Evolutionary conservation across 2,888 invertebrate genomes (phyloP).

Genomic region (Augochlorella aurata): DNA sequence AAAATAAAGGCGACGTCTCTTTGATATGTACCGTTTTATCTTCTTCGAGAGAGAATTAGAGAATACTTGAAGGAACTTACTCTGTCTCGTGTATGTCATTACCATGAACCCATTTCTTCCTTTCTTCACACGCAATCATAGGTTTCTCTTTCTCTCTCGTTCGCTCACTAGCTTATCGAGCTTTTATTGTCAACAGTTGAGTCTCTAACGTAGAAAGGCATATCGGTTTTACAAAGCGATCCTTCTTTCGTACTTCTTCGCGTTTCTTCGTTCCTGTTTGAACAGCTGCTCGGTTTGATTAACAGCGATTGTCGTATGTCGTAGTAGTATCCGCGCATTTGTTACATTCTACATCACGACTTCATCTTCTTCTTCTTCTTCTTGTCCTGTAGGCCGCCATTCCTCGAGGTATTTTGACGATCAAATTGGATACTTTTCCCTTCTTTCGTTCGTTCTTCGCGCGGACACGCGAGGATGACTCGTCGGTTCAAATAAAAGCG

Average conservation of each 20-base stretch:
- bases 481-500: slow-evolving; percentile 27
- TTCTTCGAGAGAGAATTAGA: slow-evolving; percentile 62
- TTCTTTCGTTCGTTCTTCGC: not conserved
- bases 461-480: not conserved
- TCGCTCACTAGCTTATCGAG: slow-evolving; percentile 36
- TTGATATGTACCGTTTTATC: slow-evolving; percentile 72
- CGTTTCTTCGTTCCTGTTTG: slow-evolving; percentile 10
- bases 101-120: slow-evolving; percentile 2
- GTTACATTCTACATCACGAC: slow-evolving; percentile 25
- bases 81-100: slow-evolving; percentile 37
- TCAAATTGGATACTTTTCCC: slow-evolving; percentile 14
- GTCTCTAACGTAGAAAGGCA: slow-evolving; percentile 58
- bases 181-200: slow-evolving; percentile 63
- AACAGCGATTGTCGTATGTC: slow-evolving; percentile 53
- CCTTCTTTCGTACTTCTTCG: not conserved
- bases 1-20: slow-evolving; percentile 67
- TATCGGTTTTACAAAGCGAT: slow-evolving; percentile 50
- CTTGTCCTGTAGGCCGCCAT: slow-evolving; percentile 23
- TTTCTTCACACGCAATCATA: slow-evolving; percentile 31
- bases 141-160: not conserved
- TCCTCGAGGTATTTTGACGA: slow-evolving; percentile 41
- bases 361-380: not conserved
- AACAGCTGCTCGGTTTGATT: slow-evolving; percentile 57
- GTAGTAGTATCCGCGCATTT: slow-evolving; percentile 21
- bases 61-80: slow-evolving; percentile 62